Conservation (phyloP, 2,797 vertebrate genomes). For the Knipowitschia caucasica region DNA sequence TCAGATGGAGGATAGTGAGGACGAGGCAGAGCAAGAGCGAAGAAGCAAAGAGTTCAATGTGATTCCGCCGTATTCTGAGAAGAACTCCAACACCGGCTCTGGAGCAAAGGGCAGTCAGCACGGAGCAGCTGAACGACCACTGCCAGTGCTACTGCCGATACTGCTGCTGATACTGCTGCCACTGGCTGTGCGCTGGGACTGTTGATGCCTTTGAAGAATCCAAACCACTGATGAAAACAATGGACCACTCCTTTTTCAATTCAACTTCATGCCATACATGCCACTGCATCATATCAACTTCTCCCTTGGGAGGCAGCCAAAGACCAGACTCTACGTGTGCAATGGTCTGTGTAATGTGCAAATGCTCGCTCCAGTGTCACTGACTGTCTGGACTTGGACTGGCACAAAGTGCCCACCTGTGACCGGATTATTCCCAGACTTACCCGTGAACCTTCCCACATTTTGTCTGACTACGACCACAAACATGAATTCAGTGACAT, state of each 20-base stretch:
- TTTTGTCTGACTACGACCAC: not conserved
- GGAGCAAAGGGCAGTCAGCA: conserved; percentile 62
- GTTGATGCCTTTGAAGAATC: conserved; percentile 49
- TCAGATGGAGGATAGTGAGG: conserved; percentile 74
- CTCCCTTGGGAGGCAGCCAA: not conserved
- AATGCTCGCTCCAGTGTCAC: not conserved
- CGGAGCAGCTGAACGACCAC: conserved; percentile 39
- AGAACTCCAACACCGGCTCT: conserved; percentile 69
- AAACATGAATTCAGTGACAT: too few species aligned
- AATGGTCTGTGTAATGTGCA: not conserved
- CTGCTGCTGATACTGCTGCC: conserved; percentile 52
- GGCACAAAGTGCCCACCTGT: not conserved
- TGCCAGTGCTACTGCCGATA: conserved; percentile 47
- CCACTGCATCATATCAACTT: conserved; percentile 3
- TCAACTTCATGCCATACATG: conserved; percentile 21
- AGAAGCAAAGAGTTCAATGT: conserved; percentile 68
- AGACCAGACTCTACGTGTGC: not conserved
- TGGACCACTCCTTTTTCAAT: conserved; percentile 24
- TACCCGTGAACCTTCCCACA: not conserved
- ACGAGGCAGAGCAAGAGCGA: conserved; percentile 47
- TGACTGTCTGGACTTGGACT: not conserved
- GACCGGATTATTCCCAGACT: not conserved
- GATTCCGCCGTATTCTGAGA: conserved; percentile 76
- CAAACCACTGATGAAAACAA: conserved; percentile 34
- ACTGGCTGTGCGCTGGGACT: conserved; percentile 61